Evolutionary conservation across 2,113 vertebrate genomes (phyloP).

Genomic region (Equus przewalskii): DNA sequence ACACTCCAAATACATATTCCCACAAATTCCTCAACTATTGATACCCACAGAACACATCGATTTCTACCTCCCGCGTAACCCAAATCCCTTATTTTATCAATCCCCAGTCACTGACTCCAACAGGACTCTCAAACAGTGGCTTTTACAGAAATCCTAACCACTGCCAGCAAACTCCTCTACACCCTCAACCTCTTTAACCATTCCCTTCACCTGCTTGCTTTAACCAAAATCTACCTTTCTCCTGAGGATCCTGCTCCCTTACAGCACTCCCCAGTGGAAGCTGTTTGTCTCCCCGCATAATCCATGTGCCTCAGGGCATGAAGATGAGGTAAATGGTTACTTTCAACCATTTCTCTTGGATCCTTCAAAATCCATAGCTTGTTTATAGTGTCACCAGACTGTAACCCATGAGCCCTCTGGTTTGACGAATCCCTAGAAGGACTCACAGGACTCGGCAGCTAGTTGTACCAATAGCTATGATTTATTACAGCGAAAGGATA

Average conservation of each 20-base stretch:
- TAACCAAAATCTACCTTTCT: background rate
- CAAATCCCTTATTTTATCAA: background rate
- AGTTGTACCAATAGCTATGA: background rate
- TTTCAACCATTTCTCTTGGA: conserved; percentile 28
- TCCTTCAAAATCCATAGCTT: background rate
- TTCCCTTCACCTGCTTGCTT: background rate
- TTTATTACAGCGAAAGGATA: background rate
- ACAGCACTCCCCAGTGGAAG: background rate
- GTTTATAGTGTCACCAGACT: background rate
- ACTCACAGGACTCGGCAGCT: background rate
- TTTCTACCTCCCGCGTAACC: background rate
- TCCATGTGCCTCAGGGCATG: background rate
- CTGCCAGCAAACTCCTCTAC: background rate
- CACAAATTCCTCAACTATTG: background rate
- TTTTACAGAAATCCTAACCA: background rate
- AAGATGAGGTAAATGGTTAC: background rate
- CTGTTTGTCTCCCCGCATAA: background rate
- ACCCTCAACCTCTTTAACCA: background rate
- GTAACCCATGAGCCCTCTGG: background rate
- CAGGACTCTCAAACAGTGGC: background rate
- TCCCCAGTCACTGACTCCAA: background rate
- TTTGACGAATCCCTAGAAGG: background rate
- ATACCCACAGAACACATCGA: background rate
- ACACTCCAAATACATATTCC: background rate
- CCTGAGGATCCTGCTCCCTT: background rate